Percentiles rank a stretch among this genome's conserved stretches.
Evolutionary conservation across 2,888 invertebrate genomes (phyloP).

Genomic region (Drosophila mayaguana): DNA sequence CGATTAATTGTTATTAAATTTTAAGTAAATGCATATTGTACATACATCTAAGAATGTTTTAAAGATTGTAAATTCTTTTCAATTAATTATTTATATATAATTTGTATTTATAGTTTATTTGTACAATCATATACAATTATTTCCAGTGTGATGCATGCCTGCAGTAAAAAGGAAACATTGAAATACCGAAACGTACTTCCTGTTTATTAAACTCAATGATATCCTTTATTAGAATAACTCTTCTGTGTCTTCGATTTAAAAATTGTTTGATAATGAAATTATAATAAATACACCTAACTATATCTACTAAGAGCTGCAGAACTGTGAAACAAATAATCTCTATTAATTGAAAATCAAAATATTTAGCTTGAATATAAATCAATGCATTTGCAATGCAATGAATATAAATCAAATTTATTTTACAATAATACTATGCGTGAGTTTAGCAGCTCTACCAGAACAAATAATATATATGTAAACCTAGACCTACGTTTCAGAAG

Average conservation of each 20-base stretch:
- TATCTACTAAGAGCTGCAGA: conserved; percentile 14
- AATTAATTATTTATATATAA: conserved; percentile 13
- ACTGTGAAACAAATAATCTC: neutral
- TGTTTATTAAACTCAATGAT: conserved; percentile 43
- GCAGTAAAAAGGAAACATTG: conserved; percentile 13
- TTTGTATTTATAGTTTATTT: conserved; percentile 27
- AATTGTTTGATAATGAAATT: conserved; percentile 55
- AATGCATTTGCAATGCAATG: no score
- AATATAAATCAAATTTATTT: neutral
- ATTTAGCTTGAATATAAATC: conserved; percentile 6
- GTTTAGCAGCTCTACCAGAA: conserved; percentile 1
- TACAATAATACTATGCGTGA: neutral
- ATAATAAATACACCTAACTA: conserved; percentile 33
- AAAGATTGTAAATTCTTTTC: conserved; percentile 37
- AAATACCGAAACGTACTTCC: conserved; percentile 26
- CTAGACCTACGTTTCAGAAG: conserved; percentile 52
- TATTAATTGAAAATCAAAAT: neutral
- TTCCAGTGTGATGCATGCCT: conserved; percentile 46
- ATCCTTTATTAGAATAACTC: conserved; percentile 71
- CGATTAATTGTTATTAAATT: conserved; percentile 50
- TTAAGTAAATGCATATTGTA: conserved; percentile 33
- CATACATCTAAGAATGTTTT: conserved; percentile 32
- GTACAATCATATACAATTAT: conserved; percentile 14
- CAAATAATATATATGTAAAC: conserved; percentile 19
- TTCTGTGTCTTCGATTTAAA: conserved; percentile 68